Base-by-base conservation (phyloP, 2,113 vertebrate species). In the human region DNA sequence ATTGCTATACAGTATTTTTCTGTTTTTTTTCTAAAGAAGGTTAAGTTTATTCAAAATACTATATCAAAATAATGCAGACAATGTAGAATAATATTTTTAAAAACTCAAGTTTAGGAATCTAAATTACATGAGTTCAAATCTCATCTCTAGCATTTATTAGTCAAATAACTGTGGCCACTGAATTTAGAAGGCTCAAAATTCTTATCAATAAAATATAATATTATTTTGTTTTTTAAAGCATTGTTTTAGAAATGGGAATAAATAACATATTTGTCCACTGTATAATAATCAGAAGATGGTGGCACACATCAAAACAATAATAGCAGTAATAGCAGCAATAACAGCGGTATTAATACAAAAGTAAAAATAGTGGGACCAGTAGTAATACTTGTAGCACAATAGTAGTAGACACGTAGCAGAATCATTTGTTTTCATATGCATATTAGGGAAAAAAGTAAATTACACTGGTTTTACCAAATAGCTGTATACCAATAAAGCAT, bases 181-280 rank as follows among this genome's bases (percentile, higher is more conserved):
- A 27, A 78, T 6, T 92, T 85, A 72, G n/a, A 55, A 76, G 3
- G 17, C 4, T 95, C 20, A 79, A 5, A 75, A 68, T 38, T 64
- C 12, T 93, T 38, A 64, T 45, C 38, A 92, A 45, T 57, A 92
- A 89, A 86, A 82, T 14, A 72, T 32, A 92, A 78, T 43, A 68
- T 80, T 32, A 87, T 3, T 55, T 43, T 87, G 16, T 84, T 86
- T 81, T 3, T n/a, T 14, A 50, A 88, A 87, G 3, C 25, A 9
- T 72, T 89, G 16, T 70, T 94, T 95, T 78, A 78, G 4, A 78
- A 10, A 32, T 82, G 10, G 20, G n/a, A 20, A 35, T 13, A n/a
- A 76, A 73, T 38, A 92, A 57, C 0, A 48, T 64, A 72, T n/a
- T 94, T 66, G 50, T 83, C 87, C 45, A 73, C 23, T 81, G 3